Base-by-base conservation (phyloP, 1,140 invertebrate genomes). In the Phthorimaea operculella region DNA sequence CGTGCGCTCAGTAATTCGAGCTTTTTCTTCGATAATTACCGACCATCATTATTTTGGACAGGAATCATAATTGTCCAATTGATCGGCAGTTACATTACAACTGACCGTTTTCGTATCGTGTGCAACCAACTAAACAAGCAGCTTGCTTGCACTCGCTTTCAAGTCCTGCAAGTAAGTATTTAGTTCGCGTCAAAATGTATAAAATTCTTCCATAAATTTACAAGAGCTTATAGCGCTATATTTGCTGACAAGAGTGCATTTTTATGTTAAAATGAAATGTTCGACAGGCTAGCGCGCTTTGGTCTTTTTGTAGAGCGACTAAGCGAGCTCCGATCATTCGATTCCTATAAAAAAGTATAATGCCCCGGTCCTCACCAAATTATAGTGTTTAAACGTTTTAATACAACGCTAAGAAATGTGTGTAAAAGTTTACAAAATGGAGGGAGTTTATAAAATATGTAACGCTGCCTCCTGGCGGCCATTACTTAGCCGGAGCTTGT, bases 341-440 rank as follows among this genome's bases (percentile, higher is more conserved):
- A 47, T 47, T 47, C 44, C 52, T 60, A 61, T 14, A 71, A 76
- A 76, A 77, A 77, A 63, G 63, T 69, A 59, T 72, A 68, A 65
- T 58, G 57, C 61, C 52, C 62, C 55, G 61, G 52, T 64, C 63
- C 50, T 59, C 52, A 58, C 66, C 64, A 80, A 83, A 82, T 79
- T 82, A 80, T 76, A 83, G 79, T 82, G 74, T 78, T 82, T 73
- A 79, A 79, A 58, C 64, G 62, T 73, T 79, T 77, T 76, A 81
- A 81, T 79, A 79, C 70, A 70, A 66, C 70, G 72, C 72, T 76
- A 72, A 71, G 72, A 81, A 82, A 73, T 75, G 73, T 72, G 73
- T 68, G 75, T 77, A 75, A 79, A 83, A 80, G 57, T 76, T 59
- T 75, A 71, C 74, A 78, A 79, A 77, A 76, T 72, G 59, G 68